Evolutionary conservation across 2,113 vertebrate species (phyloP).

Genomic region (Tenrec ecaudatus): DNA sequence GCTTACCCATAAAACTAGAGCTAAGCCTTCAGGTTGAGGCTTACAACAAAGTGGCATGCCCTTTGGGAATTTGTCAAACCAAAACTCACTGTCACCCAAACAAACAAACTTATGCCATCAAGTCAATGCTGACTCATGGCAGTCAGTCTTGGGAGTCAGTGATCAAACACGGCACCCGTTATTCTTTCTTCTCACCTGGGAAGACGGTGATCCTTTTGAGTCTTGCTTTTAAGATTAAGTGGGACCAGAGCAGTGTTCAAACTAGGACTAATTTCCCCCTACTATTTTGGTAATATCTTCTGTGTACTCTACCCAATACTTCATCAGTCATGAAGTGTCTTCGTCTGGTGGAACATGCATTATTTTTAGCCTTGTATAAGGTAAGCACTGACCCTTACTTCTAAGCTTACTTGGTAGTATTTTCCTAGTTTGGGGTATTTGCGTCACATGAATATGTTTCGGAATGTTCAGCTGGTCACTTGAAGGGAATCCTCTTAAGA

Average conservation of each 20-base stretch:
- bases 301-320: background rate
- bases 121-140: no score
- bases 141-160: no score
- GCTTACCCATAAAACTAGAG: no score
- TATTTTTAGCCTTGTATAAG: background rate
- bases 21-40: no score
- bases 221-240: conserved; percentile 34
- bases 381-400: background rate
- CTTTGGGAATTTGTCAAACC: no score
- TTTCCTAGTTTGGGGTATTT: background rate
- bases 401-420: background rate
- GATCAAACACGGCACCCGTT: no score
- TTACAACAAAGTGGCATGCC: no score
- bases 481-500: background rate
- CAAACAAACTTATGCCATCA: no score
- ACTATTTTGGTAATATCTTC: background rate
- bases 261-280: background rate
- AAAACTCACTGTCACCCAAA: no score
- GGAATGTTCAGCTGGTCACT: no score
- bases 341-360: background rate
- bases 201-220: background rate
- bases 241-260: background rate
- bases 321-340: background rate
- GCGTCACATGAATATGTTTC: no score
- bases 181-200: background rate